These are phyloP conservation scores for Sphaeramia orbicularis DNA, from an alignment of 2,797 vertebrate species.

Conservation along the genomic window DNA sequence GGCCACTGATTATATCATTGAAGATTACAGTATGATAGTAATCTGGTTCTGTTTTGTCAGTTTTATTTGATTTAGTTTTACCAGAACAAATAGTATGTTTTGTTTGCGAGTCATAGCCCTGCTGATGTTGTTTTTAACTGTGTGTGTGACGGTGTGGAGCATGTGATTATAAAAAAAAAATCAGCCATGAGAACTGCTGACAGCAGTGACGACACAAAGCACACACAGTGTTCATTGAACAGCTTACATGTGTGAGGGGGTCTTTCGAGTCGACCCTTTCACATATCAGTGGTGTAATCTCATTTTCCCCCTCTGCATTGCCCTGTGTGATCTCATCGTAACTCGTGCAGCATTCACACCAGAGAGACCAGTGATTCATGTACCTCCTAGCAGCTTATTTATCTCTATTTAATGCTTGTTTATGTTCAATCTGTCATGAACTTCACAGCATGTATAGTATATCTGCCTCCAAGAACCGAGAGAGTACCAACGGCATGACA, in stretches of 20 bases:
- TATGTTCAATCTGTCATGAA: conserved; percentile 6
- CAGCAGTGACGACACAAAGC: conserved; percentile 40
- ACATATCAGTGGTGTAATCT: conserved; percentile 34
- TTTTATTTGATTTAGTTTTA: conserved; percentile 8
- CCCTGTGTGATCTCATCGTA: neutral
- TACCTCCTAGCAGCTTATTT: neutral
- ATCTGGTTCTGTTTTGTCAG: neutral
- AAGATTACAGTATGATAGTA: neutral
- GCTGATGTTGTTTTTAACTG: conserved; percentile 8
- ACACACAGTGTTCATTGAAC: conserved; percentile 31
- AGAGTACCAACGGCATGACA: neutral
- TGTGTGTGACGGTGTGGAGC: conserved; percentile 20
- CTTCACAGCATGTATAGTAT: neutral
- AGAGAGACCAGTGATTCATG: conserved; percentile 16
- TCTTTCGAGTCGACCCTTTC: conserved; percentile 11
- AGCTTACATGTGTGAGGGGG: conserved; percentile 1
- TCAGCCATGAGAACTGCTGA: conserved; percentile 62
- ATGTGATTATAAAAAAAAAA: conserved; percentile 64
- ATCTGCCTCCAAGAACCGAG: neutral
- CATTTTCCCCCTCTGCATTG: conserved; percentile 5
- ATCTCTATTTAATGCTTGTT: conserved; percentile 3
- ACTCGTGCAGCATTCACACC: neutral
- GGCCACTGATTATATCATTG: neutral
- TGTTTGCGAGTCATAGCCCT: neutral
- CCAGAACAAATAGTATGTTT: neutral